Evolutionary conservation across 1,140 invertebrate genomes (phyloP).

Genomic region (Danaus melanippus): DNA sequence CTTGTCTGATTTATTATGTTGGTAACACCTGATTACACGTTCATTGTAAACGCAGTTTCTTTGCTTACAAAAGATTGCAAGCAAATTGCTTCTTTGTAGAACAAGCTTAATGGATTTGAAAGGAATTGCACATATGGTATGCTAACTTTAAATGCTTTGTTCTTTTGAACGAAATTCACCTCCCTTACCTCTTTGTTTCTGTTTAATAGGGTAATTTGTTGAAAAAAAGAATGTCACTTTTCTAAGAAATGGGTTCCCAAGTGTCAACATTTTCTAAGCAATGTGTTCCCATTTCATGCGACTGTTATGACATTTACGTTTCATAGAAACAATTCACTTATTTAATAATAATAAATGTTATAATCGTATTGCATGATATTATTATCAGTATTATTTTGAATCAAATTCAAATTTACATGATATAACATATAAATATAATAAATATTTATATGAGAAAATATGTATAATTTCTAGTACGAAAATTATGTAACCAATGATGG

Average conservation of each 20-base stretch:
- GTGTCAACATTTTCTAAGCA: neutral
- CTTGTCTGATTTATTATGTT: slow-evolving; percentile 21
- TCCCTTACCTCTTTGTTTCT: slow-evolving; percentile 43
- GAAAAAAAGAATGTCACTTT: too few species aligned
- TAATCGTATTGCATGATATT: too few species aligned
- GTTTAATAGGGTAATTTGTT: slow-evolving; percentile 52
- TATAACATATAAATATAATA: too few species aligned
- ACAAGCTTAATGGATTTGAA: slow-evolving; percentile 60
- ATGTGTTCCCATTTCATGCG: too few species aligned
- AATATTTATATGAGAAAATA: too few species aligned
- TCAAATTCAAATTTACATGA: too few species aligned
- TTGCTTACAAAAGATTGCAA: slow-evolving; percentile 52
- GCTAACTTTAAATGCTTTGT: slow-evolving; percentile 59
- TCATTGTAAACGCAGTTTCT: slow-evolving; percentile 40
- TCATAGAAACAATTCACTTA: too few species aligned
- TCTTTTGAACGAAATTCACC: slow-evolving; percentile 55
- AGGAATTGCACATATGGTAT: slow-evolving; percentile 54
- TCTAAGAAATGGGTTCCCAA: neutral
- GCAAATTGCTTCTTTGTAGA: slow-evolving; percentile 50
- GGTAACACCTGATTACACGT: slow-evolving; percentile 44
- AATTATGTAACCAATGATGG: too few species aligned
- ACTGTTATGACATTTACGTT: too few species aligned
- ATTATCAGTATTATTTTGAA: too few species aligned
- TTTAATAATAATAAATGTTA: too few species aligned
- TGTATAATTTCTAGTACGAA: too few species aligned